Evolutionary conservation across 2,113 vertebrate genomes (phyloP).

Genomic region (Furnarius figulus): DNA sequence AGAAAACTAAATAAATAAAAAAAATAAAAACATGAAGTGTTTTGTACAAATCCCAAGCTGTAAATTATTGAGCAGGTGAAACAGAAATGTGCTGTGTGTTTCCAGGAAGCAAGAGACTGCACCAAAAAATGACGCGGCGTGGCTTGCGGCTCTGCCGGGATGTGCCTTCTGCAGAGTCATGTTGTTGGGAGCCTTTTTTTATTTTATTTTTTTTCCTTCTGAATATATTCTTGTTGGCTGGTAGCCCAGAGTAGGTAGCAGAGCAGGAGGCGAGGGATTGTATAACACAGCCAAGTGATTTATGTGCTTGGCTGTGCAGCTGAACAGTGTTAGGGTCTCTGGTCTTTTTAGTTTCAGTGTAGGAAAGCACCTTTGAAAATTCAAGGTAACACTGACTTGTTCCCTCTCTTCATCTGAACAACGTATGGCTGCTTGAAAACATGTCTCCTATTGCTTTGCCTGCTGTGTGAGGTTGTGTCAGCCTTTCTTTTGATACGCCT

Average conservation of each 20-base stretch:
- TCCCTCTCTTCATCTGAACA: background rate
- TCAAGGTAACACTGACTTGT: background rate
- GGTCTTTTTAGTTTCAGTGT: background rate
- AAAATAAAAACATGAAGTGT: background rate
- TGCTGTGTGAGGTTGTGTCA: background rate
- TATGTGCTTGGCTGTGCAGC: background rate
- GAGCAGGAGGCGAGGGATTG: background rate
- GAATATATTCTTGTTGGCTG: constrained; percentile 28
- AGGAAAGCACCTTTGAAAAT: background rate
- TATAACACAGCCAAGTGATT: background rate
- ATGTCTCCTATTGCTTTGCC: background rate
- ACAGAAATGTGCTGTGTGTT: constrained; percentile 1
- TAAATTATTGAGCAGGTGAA: constrained; percentile 26
- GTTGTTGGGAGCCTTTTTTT: background rate
- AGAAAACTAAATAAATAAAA: background rate
- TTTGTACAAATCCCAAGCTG: background rate
- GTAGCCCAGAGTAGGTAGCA: constrained; percentile 6
- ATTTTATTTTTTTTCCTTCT: background rate
- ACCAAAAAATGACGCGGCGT: constrained; percentile 4
- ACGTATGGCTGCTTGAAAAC: background rate
- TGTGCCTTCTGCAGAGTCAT: constrained; percentile 42
- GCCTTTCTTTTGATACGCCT: background rate
- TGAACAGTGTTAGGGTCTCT: background rate
- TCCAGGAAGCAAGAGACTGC: constrained; percentile 10
- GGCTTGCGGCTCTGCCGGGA: background rate